phyloP scores from a whole-genome alignment of 2,797 vertebrate species.

The Parauchenoglanis ngamensis region DNA sequence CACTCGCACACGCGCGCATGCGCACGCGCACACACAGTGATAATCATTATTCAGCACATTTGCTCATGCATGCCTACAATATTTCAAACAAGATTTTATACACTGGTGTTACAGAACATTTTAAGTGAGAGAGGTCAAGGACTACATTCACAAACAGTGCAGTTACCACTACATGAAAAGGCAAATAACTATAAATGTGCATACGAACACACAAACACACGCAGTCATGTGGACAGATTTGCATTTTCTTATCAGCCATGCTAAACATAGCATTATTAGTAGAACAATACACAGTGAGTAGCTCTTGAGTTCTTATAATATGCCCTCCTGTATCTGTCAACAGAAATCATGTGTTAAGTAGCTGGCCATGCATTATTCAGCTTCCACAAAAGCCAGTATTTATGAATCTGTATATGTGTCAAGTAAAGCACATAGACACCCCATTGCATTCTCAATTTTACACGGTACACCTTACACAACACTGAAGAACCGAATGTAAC shows the following conservation, averaged over 20 bases:
- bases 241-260: not conserved
- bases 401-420: too few relatives aligned
- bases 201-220: not conserved
- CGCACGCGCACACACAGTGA: not conserved
- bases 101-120: not conserved
- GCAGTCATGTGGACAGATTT: too few relatives aligned
- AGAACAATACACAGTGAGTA: not conserved
- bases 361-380: not conserved
- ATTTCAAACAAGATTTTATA: not conserved
- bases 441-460: not conserved
- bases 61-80: not conserved
- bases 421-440: not conserved
- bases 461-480: not conserved
- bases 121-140: not conserved
- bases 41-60: not conserved
- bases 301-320: not conserved
- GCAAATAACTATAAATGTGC: not conserved
- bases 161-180: not conserved
- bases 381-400: not conserved
- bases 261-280: not conserved
- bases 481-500: not conserved
- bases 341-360: not conserved
- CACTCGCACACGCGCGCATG: conserved; percentile 6
- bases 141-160: not conserved
- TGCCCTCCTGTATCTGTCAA: not conserved